Evolutionary conservation across 2,888 invertebrate species (phyloP).

Genomic region (Diaprepes abbreviatus): DNA sequence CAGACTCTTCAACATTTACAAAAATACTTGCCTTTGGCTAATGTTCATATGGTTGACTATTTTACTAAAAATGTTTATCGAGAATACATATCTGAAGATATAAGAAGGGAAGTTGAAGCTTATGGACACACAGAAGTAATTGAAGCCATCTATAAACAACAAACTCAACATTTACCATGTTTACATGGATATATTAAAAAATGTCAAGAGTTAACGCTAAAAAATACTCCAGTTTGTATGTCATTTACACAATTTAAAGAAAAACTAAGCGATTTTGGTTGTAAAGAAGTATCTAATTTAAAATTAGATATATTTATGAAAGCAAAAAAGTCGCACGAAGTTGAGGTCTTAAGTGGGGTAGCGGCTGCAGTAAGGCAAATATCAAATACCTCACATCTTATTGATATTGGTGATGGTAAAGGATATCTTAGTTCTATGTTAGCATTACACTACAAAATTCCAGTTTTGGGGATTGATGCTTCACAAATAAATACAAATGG

Average conservation of each 20-base stretch:
- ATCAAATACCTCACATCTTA: slow-evolving; percentile 69
- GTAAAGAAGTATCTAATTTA: slow-evolving; percentile 63
- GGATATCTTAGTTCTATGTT: slow-evolving; percentile 86
- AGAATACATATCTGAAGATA: slow-evolving; percentile 70
- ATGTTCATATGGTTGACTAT: slow-evolving; percentile 85
- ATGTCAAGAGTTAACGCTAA: slow-evolving; percentile 59
- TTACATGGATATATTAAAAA: slow-evolving; percentile 59
- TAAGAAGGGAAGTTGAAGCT: slow-evolving; percentile 70
- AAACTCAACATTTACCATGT: slow-evolving; percentile 53
- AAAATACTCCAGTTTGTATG: slow-evolving; percentile 66
- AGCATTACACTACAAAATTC: slow-evolving; percentile 77
- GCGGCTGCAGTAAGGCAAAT: slow-evolving; percentile 70
- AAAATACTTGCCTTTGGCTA: slow-evolving; percentile 75
- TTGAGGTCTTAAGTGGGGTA: slow-evolving; percentile 75
- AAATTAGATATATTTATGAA: slow-evolving; percentile 81
- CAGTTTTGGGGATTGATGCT: slow-evolving; percentile 87
- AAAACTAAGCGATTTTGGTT: slow-evolving; percentile 60
- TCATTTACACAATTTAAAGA: slow-evolving; percentile 65
- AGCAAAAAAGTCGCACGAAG: slow-evolving; percentile 86
- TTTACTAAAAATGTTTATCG: slow-evolving; percentile 75
- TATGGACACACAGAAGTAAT: slow-evolving; percentile 67
- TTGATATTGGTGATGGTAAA: slow-evolving; percentile 92
- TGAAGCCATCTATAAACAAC: slow-evolving; percentile 69
- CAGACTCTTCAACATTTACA: slow-evolving; percentile 71
- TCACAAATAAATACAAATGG: slow-evolving; percentile 77